Evolutionary conservation across 2,113 vertebrate genomes (phyloP), one percentile per base, ranked within the genome.

Genomic region (Prietella phreatophila): DNA sequence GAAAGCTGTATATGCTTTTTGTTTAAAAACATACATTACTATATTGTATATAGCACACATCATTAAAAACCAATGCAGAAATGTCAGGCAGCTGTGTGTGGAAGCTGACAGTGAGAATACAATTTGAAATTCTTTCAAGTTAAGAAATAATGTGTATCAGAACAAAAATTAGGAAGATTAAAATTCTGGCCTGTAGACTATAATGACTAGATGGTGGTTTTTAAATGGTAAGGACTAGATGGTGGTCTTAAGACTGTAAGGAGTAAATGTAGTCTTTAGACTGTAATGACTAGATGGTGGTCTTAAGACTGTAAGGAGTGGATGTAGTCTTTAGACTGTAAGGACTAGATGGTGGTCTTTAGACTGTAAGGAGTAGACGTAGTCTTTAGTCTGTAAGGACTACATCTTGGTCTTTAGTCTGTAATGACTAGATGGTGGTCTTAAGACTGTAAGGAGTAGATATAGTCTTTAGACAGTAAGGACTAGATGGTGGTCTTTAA

Each of bases 401-500:
- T 2, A 17, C 1, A 36, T 42, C 2, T 36, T 42, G 20, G 19
- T 25, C 0, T 75, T 75, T 13, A 20, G 19, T 20, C 30, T 73
- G 1, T 42, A 73, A 42, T 2, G 7, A 20, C 0, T 9, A 39
- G 0, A 39, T 69, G 4, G 13, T 33, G 5, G 13, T 6, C 14
- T 33, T 69, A 33, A 69, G 14, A 69, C 65, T 33, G 1, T 69
- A 33, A 69, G 8, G 9, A 33, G 1, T 33, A 33, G n/a, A 69
- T 69, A 5, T 33, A 4, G 14, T 33, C 67, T 71, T 71, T 69
- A 69, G 5, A 33, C 67, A 36, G 5, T 69, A 69, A 0, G 1
- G 14, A 2, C 5, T n/a, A 2, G 0, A 33, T 36, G 27, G 27
- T 11, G 0, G 27, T 4, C 0, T 69, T 69, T 71, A 71, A 5